Percentiles rank a stretch among this genome's conserved stretches.
Evolutionary conservation across 2,113 vertebrate species (phyloP).

Genomic region (Zosterops borbonicus): DNA sequence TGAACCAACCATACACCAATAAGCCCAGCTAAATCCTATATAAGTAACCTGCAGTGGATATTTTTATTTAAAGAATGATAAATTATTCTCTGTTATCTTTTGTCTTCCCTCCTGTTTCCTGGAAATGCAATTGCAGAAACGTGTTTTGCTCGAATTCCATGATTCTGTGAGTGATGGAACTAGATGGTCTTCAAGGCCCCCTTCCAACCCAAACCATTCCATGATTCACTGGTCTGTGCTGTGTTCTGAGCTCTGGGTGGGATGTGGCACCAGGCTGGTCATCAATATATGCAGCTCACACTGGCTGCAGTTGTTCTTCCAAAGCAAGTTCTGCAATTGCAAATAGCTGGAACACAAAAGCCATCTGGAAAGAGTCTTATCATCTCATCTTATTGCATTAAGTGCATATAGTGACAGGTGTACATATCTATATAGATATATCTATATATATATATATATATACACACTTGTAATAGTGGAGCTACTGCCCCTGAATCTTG

Average conservation of each 20-base stretch:
- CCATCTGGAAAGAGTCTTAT: not conserved
- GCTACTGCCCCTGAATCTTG: not conserved
- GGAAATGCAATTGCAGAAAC: not conserved
- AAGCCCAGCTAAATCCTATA: not conserved
- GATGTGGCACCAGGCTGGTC: not conserved
- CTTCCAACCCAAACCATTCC: not conserved
- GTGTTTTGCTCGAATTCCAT: not conserved
- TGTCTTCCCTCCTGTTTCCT: not conserved
- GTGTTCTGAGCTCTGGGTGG: not conserved
- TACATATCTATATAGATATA: too few species aligned
- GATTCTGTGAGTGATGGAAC: not conserved
- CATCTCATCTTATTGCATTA: not conserved
- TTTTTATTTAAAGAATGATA: not conserved
- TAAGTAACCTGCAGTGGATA: not conserved
- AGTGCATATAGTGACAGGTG: not conserved
- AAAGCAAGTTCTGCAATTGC: not conserved
- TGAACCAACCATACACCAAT: not conserved
- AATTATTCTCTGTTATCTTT: not conserved
- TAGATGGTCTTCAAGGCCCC: not conserved
- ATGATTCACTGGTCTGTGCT: not conserved
- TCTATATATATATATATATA: fast-evolving
- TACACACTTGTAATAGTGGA: not conserved
- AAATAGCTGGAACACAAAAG: not conserved
- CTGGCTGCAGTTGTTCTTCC: not conserved
- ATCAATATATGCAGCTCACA: not conserved